These are phyloP conservation scores for Tachina lurida DNA, from an alignment of 2,888 invertebrate species.

Conservation along the genomic window DNA sequence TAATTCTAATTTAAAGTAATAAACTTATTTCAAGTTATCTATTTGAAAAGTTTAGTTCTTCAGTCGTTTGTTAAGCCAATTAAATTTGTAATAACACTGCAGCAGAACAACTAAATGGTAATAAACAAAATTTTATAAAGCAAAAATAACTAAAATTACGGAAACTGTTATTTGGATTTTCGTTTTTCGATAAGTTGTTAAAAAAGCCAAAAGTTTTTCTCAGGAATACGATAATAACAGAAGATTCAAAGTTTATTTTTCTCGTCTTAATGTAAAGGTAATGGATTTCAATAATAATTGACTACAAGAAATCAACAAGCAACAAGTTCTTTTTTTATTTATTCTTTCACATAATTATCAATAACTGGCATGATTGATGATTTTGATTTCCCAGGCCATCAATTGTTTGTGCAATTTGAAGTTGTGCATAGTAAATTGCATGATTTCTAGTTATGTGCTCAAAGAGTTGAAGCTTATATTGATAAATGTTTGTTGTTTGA, in stretches of 20 bases:
- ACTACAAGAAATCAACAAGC: conserved; percentile 17
- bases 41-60: conserved; percentile 7
- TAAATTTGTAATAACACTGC: not conserved
- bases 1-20: not conserved
- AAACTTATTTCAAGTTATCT: not conserved
- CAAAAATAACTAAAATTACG: not conserved
- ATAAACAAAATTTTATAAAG: conserved; percentile 26
- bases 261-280: not conserved
- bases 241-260: not conserved
- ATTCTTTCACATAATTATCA: conserved; percentile 34
- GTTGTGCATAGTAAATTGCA: conserved; percentile 19
- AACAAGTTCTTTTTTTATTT: conserved; percentile 29
- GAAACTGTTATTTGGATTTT: not conserved
- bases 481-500: not conserved
- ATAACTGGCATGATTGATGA: conserved; percentile 36
- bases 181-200: not conserved
- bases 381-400: conserved; percentile 51
- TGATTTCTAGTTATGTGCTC: not conserved
- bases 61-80: conserved; percentile 9
- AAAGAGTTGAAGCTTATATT: not conserved
- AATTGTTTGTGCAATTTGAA: conserved; percentile 53
- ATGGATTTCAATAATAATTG: conserved; percentile 22
- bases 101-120: not conserved
- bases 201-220: conserved; percentile 34
- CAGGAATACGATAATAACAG: conserved; percentile 25